Percentiles rank a stretch among this genome's conserved stretches.
Evolutionary conservation across 2,113 vertebrate genomes (phyloP).

Genomic region (Ivindomyrus marchei): DNA sequence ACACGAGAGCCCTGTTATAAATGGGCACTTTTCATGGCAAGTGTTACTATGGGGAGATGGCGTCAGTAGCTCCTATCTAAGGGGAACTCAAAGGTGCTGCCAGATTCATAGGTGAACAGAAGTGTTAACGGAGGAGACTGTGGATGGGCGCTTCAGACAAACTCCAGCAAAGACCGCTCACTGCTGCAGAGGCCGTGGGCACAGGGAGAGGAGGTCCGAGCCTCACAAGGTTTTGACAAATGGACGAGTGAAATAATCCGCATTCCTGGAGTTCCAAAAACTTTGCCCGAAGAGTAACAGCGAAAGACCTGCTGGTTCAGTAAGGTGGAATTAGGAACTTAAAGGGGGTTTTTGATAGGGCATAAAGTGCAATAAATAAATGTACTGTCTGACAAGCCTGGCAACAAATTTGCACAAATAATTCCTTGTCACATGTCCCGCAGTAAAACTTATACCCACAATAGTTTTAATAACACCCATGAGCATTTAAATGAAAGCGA

Average conservation of each 20-base stretch:
- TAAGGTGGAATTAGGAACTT: neutral
- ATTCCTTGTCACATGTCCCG: neutral
- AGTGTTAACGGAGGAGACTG: neutral
- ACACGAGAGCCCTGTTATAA: neutral
- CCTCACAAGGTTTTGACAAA: neutral
- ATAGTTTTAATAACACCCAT: neutral
- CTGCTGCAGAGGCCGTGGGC: neutral
- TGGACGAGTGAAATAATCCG: neutral
- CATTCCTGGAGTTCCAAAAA: neutral
- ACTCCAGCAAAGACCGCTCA: neutral
- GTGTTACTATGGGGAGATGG: neutral
- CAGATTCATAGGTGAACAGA: neutral
- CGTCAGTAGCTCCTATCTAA: neutral
- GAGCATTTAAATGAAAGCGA: neutral
- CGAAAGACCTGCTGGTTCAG: neutral
- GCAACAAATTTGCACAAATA: neutral
- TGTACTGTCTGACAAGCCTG: neutral
- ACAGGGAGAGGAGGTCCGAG: neutral
- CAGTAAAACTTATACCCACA: neutral
- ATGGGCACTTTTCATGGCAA: neutral
- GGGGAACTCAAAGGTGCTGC: neutral
- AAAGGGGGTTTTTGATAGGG: neutral
- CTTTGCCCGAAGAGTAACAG: neutral
- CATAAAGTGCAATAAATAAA: neutral
- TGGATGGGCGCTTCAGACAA: neutral